Conservation (phyloP, 2,888 invertebrate genomes). For the Escarpia spicata region DNA sequence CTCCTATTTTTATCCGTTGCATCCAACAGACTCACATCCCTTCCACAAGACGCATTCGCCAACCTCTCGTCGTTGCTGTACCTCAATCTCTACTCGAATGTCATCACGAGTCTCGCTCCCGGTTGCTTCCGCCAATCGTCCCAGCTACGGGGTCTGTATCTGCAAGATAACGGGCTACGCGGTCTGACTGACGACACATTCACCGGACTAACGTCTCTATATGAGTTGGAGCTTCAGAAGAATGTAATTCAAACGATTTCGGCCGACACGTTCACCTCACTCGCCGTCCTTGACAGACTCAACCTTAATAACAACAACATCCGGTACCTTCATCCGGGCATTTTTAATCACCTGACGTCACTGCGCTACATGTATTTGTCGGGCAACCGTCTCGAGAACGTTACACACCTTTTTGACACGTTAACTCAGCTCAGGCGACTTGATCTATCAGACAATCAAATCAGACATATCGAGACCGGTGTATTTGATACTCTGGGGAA, state of each 20-base stretch:
- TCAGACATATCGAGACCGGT: neutral
- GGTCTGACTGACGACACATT: neutral
- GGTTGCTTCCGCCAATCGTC: neutral
- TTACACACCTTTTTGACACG: neutral
- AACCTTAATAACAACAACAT: neutral
- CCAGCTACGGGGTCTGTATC: neutral
- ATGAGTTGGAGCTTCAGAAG: neutral
- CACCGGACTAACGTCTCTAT: neutral
- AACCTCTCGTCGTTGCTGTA: neutral
- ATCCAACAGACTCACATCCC: neutral
- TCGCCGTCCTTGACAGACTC: neutral
- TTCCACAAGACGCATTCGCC: neutral
- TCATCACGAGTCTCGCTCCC: neutral
- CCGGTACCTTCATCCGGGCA: neutral
- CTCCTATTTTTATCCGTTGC: neutral
- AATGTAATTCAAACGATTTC: neutral
- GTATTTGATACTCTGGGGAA: neutral
- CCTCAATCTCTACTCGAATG: neutral
- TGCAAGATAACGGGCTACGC: slow-evolving; percentile 10
- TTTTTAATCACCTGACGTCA: neutral
- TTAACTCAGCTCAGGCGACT: neutral
- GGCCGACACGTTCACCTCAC: neutral
- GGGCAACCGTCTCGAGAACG: neutral
- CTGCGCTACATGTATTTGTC: neutral
- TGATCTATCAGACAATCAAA: neutral